Evolutionary conservation across 2,888 invertebrate species (phyloP), one percentile per base, ranked within the genome.

Genomic region (Carpatolechia fugitivella): DNA sequence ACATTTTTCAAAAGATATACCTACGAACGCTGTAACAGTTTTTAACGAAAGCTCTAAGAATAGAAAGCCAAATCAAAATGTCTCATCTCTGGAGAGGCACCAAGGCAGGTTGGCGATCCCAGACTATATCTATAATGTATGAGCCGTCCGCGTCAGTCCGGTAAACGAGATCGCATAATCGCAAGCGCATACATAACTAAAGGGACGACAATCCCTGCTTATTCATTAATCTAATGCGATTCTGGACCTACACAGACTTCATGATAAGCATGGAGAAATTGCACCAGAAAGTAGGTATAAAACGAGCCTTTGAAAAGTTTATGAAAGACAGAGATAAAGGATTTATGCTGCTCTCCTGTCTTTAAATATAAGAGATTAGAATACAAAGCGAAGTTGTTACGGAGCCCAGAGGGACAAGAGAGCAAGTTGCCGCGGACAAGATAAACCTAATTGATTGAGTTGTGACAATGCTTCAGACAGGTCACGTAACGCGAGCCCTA

Each of bases 101-200:
- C 38, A 38, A 29, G 24, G 18, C 30, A 13, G 41, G 52, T 52
- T 52, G 52, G 33, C 52, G 31, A 52, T 41, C 52, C 41, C 52
- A 24, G 50, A 38, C 41, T 74, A 83, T 79, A 88, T 89, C 86
- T 90, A 86, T 90, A 87, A 90, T 89, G 88, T 87, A 89, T 88
- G 88, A 90, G 85, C 76, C 75, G 80, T 82, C 84, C 74, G 79
- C 76, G 86, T 83, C 85, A 81, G 77, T 82, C 84, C 79, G 76
- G 83, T 78, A 82, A 84, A 85, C 85, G 84, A 85, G 84, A 84
- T 76, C 82, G 85, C 81, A 83, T 83, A 80, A 80, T 74, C 76
- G 69, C 75, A 68, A 66, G 69, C 78, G 76, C 83, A 83, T 83
- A 78, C 79, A 78, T 80, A 80, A 81, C 75, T 70, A 76, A 80